Base-by-base conservation (phyloP, 2,797 vertebrate genomes). In the Aselliscus stoliczkanus region DNA sequence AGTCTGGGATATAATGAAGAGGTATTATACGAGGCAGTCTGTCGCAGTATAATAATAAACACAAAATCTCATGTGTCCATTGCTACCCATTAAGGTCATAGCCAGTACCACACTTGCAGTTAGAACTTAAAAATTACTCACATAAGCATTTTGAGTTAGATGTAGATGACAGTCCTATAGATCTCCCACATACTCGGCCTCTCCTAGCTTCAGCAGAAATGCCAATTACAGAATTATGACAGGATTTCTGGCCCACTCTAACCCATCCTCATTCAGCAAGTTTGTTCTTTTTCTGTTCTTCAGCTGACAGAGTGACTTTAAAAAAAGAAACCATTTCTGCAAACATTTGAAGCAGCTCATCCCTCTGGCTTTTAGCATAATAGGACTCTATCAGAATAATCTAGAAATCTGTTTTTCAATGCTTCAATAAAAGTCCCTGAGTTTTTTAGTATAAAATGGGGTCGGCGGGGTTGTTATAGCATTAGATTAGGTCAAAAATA, bases 311-410 rank as follows among this genome's bases (percentile, higher is more conserved):
- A 80, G 94, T 94, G 94, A 91, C 95, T 96, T 97, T 93, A 42
- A 96, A 97, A 97, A 97, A 96, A 96, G 93, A 96, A 97, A 83
- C 91, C 65, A 65, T 93, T 96, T 97, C 93, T 97, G 94, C 83
- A 95, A 81, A 97, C 70, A 90, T 96, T 95, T 87, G 90, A 96
- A 87, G 83, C 64, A 70, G 93, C 80, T 89, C 94, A 93, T 89
- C 62, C 62, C 87, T 88, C 86, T 96, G 95, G 94, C 67, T 84
- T 90, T 90, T 73, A 94, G 88, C 64, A 83, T 82, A 95, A 82
- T 62, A 88, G 56, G 73, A 83, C 42, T 77, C 84, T 70, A 44
- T 72, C 70, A 88, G 88, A 96, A 96, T 77, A 90, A 85, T 90
- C 70, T 70, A 87, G 95, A 96, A 94, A 96, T 94, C 60, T 95